Percentiles rank a stretch among this genome's conserved stretches.
Evolutionary conservation across 2,797 vertebrate species (phyloP).

Genomic region (Pterois miles): DNA sequence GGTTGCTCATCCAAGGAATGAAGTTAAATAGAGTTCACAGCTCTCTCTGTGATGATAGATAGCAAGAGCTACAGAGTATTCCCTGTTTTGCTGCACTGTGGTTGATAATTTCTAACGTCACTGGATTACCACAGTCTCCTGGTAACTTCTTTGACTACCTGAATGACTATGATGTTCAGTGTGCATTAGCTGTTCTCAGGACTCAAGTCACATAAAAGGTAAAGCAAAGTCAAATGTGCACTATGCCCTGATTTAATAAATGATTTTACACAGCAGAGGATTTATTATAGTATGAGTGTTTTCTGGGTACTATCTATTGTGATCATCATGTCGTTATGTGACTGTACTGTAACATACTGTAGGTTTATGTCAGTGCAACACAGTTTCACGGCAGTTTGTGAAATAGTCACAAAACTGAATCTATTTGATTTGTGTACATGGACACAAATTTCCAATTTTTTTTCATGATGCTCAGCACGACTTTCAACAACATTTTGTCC

Average conservation of each 20-base stretch:
- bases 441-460: too few species aligned
- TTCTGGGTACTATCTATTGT: background rate
- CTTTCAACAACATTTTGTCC: too few species aligned
- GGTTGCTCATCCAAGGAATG: constrained; percentile 2
- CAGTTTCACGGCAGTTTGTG: too few species aligned
- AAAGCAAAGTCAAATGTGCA: background rate
- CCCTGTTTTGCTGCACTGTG: background rate
- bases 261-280: background rate
- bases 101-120: background rate
- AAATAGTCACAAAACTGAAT: too few species aligned
- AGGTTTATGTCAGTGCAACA: background rate
- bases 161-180: background rate
- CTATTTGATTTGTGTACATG: too few species aligned
- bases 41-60: background rate
- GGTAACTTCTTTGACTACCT: background rate
- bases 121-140: background rate
- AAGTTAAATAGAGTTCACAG: constrained; percentile 1
- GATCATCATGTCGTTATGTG: background rate
- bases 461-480: too few species aligned
- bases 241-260: background rate
- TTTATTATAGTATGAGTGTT: background rate
- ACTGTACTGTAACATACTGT: background rate
- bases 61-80: background rate
- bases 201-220: background rate
- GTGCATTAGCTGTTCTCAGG: background rate